A percentile compares a stretch with the other conserved stretches of the same genome.
Conservation (phyloP, 2,113 vertebrate species). For the Trachemys scripta region DNA sequence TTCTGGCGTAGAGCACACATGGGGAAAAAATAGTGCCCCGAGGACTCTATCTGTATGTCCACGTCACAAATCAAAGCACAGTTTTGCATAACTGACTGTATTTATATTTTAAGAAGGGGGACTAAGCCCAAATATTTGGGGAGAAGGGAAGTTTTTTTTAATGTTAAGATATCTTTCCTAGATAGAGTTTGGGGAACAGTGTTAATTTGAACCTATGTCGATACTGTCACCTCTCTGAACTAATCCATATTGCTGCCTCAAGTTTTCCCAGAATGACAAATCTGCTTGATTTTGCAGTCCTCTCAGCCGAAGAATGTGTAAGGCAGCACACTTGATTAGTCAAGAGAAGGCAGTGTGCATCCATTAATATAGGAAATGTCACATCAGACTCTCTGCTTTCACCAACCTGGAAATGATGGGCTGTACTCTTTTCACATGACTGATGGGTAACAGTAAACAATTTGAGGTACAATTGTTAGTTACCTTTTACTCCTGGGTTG, state of each 20-base stretch:
- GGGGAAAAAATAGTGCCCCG: background rate
- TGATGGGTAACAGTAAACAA: slow-evolving; percentile 20
- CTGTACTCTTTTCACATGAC: background rate
- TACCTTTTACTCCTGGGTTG: background rate
- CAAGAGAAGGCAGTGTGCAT: slow-evolving; percentile 38
- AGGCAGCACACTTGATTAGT: background rate
- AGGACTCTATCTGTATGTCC: background rate
- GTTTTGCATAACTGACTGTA: background rate
- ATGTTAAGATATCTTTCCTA: background rate
- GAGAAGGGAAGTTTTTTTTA: background rate
- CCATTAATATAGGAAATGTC: background rate
- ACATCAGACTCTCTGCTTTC: slow-evolving; percentile 17
- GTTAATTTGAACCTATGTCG: background rate
- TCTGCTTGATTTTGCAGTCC: slow-evolving; percentile 5
- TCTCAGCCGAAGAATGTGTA: fast-evolving
- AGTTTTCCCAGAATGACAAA: background rate
- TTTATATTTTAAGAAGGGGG: background rate
- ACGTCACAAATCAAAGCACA: background rate
- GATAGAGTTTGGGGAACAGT: background rate
- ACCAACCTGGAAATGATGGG: background rate
- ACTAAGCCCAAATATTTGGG: background rate
- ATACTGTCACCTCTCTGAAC: background rate
- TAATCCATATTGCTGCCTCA: background rate
- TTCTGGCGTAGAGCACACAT: background rate
- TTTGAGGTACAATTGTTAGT: background rate